A percentile compares a stretch with the other conserved stretches of the same genome.
Evolutionary conservation across 2,888 invertebrate genomes (phyloP).

Genomic region (Andrena bucephala): DNA sequence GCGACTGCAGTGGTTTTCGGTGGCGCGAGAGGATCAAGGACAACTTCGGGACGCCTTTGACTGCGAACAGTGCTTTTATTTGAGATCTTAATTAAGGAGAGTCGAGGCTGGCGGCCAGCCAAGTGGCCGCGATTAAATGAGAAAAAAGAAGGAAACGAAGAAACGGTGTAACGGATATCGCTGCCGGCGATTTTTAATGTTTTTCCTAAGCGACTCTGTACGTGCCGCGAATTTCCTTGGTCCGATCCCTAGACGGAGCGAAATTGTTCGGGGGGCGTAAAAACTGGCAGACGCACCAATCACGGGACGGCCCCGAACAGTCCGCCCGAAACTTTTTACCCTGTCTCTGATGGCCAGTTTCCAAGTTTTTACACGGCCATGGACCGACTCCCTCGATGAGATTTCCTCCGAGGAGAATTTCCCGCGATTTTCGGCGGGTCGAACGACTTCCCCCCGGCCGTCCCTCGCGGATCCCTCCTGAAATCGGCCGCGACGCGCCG

Average conservation of each 20-base stretch:
- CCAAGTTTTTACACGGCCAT: conserved; percentile 54
- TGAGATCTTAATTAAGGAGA: conserved; percentile 55
- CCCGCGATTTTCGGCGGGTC: conserved; percentile 18
- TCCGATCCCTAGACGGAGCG: conserved; percentile 29
- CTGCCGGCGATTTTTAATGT: conserved; percentile 61
- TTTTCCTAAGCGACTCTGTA: conserved; percentile 57
- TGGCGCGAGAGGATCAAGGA: conserved; percentile 1
- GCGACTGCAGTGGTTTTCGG: background rate
- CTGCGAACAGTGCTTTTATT: conserved; percentile 27
- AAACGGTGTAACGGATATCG: conserved; percentile 45
- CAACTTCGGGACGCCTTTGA: conserved; percentile 28
- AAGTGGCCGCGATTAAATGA: conserved; percentile 31
- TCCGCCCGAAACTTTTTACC: conserved; percentile 50
- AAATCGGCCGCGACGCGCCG: background rate
- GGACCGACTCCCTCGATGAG: conserved; percentile 30
- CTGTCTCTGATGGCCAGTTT: conserved; percentile 54
- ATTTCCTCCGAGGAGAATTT: conserved; percentile 17
- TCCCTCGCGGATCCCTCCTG: background rate
- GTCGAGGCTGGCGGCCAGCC: conserved; percentile 29
- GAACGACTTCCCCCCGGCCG: background rate
- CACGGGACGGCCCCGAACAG: conserved; percentile 35
- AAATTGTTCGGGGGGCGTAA: conserved; percentile 56
- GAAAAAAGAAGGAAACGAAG: conserved; percentile 1
- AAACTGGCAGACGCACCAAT: conserved; percentile 60
- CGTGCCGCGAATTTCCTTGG: conserved; percentile 54